Evolutionary conservation across 2,888 invertebrate species (phyloP), one percentile per base, ranked within the genome.

Genomic region (Drosophila aldrichi): DNA sequence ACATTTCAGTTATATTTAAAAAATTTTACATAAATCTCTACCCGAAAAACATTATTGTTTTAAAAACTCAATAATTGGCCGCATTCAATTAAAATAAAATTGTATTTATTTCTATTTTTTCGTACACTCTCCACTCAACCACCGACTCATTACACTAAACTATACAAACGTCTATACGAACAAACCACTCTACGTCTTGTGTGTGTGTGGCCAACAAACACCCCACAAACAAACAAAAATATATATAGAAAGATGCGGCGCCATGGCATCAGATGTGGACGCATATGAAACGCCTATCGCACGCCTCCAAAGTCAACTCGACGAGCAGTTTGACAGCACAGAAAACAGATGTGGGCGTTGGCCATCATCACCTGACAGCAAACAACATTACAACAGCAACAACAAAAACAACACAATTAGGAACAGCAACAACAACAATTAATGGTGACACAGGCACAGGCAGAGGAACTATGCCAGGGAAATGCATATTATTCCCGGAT

Each of bases 211-310:
- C 51, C 54, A 63, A n/a, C 34, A 51, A 65, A 36, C 9, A 63
- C 38, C 65, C 49, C 49, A 41, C 62, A 62, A 58, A 60, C 56
- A 56, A 58, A 61, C 32, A 60, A 41, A n/a, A n/a, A 71, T 29
- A 29, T 29, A 29, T 85, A 81, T 89, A 91, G 91, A 91, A 91
- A 90, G 91, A 91, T 66, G 86, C 86, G 76, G 91, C 91, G 81
- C 92, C 92, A 41, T 92, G 92, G 92, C 92, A 92, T 90, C 92
- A 92, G 78, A 92, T 92, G 77, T 92, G 92, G 92, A 92, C 92
- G 67, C 92, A 92, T 74, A 92, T 92, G 92, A 92, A 92, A 85
- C 92, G 92, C 79, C 88, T 92, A 70, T 92, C 92, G 62, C 90
- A 91, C 79, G 90, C 92, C 88, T 91, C 92, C 71, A 92, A 92